These are phyloP conservation scores for Anthoscopus minutus DNA, from an alignment of 2,113 vertebrate species.

Conservation along the genomic window DNA sequence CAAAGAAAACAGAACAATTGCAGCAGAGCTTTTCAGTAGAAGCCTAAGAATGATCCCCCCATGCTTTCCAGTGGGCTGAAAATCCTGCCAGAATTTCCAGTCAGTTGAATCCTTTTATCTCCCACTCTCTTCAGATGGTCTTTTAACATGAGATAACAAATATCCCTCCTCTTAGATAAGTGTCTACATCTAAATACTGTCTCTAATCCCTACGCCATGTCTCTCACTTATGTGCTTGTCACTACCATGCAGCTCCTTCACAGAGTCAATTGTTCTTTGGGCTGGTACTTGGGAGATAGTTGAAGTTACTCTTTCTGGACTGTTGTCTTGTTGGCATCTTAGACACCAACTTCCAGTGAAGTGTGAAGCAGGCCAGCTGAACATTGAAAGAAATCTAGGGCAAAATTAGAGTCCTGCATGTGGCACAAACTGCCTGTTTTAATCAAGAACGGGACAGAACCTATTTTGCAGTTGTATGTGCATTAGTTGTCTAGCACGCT, in stretches of 20 bases:
- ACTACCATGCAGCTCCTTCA: accelerated
- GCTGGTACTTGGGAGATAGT: not conserved
- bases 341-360: not conserved
- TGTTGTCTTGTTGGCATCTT: not conserved
- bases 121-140: not conserved
- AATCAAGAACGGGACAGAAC: not conserved
- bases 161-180: not conserved
- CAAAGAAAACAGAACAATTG: not conserved
- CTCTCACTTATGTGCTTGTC: not conserved
- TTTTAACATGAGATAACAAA: not conserved
- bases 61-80: not conserved
- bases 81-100: not conserved
- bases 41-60: not conserved
- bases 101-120: not conserved
- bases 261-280: not conserved
- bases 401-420: not conserved
- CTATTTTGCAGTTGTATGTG: not conserved
- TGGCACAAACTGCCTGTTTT: not conserved
- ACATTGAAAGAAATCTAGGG: not conserved
- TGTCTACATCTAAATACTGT: not conserved
- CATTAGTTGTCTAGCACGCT: not conserved
- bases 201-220: not conserved
- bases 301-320: not conserved
- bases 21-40: not conserved
- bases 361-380: not conserved